Evolutionary conservation across 2,113 vertebrate genomes (phyloP).

Genomic region (Mionectes macconnelli): DNA sequence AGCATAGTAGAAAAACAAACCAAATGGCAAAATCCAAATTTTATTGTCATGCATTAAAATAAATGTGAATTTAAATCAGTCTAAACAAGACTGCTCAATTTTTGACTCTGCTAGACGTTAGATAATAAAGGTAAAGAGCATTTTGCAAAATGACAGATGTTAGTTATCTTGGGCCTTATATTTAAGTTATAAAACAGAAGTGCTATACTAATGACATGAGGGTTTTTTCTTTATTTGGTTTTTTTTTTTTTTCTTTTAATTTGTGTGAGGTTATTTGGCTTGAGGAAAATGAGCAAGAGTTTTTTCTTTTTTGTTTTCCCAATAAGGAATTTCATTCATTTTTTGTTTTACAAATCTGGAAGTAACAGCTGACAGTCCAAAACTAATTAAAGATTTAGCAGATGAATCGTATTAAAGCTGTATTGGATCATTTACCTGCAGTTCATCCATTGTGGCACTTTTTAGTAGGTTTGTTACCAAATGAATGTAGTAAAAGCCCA

Average conservation of each 20-base stretch:
- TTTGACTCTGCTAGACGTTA: not conserved
- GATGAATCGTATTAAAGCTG: conserved; percentile 13
- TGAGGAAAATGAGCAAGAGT: not conserved
- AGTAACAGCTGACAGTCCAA: not conserved
- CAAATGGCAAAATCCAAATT: not conserved
- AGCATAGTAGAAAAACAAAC: not conserved
- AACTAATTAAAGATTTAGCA: conserved; percentile 29
- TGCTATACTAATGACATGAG: not conserved
- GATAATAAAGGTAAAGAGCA: not conserved
- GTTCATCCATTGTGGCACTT: not conserved
- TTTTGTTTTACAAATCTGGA: not conserved
- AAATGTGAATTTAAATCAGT: conserved; percentile 26
- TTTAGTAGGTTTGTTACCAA: conserved; percentile 24
- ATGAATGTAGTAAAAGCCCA: not conserved
- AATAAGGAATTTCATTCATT: not conserved
- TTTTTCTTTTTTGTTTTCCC: not conserved
- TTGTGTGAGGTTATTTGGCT: not conserved
- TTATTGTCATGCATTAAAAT: not conserved
- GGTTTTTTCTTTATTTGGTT: not conserved
- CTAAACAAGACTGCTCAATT: not conserved
- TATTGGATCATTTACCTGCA: conserved; percentile 21
- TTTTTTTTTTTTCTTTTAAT: not conserved
- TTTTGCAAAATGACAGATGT: not conserved
- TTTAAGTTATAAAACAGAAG: not conserved
- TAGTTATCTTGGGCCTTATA: not conserved